Conservation (phyloP, 2,797 vertebrate genomes). For the Hemitrygon akajei region DNA sequence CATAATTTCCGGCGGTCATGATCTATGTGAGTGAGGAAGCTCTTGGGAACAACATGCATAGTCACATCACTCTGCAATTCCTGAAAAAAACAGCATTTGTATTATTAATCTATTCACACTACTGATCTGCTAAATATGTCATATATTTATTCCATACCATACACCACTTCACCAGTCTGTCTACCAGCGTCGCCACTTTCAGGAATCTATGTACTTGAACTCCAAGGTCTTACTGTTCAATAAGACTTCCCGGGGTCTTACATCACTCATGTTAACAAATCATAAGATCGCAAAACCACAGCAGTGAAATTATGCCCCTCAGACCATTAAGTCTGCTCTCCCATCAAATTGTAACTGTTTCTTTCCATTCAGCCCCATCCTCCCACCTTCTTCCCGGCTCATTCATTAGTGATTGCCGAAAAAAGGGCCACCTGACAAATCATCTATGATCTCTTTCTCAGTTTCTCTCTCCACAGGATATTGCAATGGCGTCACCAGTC, state of each 20-base stretch:
- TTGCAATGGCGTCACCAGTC: slow-evolving; percentile 65
- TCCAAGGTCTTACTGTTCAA: no score
- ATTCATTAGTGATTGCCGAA: neutral
- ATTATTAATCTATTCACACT: neutral
- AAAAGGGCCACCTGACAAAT: slow-evolving; percentile 62
- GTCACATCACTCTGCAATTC: neutral
- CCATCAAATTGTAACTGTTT: no score
- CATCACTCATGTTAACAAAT: neutral
- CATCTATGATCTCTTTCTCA: slow-evolving; percentile 59
- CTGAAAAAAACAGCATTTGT: neutral
- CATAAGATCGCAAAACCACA: neutral
- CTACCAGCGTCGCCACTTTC: no score
- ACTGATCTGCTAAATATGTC: neutral
- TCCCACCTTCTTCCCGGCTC: no score
- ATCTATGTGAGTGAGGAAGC: neutral
- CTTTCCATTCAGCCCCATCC: no score
- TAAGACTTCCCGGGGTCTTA: neutral
- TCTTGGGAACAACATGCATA: neutral
- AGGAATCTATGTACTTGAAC: no score
- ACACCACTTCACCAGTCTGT: no score
- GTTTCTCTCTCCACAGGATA: slow-evolving; percentile 60
- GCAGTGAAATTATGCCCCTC: no score
- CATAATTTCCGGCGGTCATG: neutral
- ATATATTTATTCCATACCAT: neutral
- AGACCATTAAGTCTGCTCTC: no score